Evolutionary conservation across 2,113 vertebrate genomes (phyloP).

Genomic region (Larimichthys crocea): DNA sequence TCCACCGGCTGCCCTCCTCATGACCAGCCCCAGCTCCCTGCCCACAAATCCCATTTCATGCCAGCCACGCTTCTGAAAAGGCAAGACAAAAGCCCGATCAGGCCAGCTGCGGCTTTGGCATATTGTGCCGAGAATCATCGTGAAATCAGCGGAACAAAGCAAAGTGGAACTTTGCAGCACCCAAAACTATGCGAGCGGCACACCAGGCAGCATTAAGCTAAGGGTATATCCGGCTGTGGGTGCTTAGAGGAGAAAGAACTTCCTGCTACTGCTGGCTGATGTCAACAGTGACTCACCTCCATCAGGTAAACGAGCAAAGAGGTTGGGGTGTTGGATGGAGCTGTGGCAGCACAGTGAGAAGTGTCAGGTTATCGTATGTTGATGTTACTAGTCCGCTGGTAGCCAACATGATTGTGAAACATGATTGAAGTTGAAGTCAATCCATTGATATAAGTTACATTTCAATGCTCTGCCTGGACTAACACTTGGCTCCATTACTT

Average conservation of each 20-base stretch:
- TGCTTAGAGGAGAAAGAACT: slow-evolving; percentile 3
- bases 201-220: slow-evolving; percentile 11
- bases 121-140: slow-evolving; percentile 64
- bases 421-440: slow-evolving; percentile 5
- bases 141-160: slow-evolving; percentile 72
- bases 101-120: slow-evolving; percentile 64
- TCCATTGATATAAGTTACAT: slow-evolving; percentile 9
- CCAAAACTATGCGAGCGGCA: slow-evolving; percentile 17
- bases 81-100: slow-evolving; percentile 74
- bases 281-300: neutral
- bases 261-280: slow-evolving; percentile 5
- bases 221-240: neutral
- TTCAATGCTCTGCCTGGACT: neutral
- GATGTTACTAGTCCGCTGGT: neutral
- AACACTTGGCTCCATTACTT: neutral
- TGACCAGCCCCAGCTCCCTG: slow-evolving; percentile 62
- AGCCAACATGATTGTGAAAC: slow-evolving; percentile 11
- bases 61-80: slow-evolving; percentile 56
- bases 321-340: neutral
- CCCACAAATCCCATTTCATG: slow-evolving; percentile 78
- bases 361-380: neutral
- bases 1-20: slow-evolving; percentile 60
- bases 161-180: slow-evolving; percentile 51
- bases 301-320: neutral
- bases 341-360: neutral